Conservation (phyloP, 2,113 vertebrate species). For the Protomyctophum bolini region DNA sequence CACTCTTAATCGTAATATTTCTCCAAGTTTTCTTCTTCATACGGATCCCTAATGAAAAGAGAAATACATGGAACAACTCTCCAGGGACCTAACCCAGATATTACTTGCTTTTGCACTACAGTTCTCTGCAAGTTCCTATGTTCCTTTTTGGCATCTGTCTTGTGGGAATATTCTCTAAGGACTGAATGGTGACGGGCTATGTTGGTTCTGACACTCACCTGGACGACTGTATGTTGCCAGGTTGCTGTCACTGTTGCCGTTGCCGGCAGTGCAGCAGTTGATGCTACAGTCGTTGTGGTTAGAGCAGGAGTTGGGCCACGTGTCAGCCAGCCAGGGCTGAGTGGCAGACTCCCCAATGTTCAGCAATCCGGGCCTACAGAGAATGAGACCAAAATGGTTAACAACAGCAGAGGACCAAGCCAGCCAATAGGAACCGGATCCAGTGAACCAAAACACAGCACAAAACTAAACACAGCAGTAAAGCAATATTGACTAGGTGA, state of each 20-base stretch:
- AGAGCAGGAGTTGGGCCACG: slow-evolving; percentile 96
- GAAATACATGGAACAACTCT: slow-evolving; percentile 53
- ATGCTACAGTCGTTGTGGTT: slow-evolving; percentile 97
- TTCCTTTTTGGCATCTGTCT: slow-evolving; percentile 53
- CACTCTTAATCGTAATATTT: slow-evolving; percentile 68
- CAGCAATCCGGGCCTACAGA: slow-evolving; percentile 90
- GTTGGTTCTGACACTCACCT: slow-evolving; percentile 77
- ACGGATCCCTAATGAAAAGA: slow-evolving; percentile 50
- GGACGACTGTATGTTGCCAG: slow-evolving; percentile 96
- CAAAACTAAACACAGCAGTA: slow-evolving; percentile 29
- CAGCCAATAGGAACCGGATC: slow-evolving; percentile 31
- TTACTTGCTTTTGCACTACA: slow-evolving; percentile 53
- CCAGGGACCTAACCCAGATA: slow-evolving; percentile 76
- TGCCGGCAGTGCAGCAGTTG: slow-evolving; percentile 94
- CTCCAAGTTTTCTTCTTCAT: slow-evolving; percentile 47
- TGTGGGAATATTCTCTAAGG: slow-evolving; percentile 36
- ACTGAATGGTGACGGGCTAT: background rate
- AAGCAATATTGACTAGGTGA: slow-evolving; percentile 43
- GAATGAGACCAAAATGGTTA: slow-evolving; percentile 31
- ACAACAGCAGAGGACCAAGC: slow-evolving; percentile 43
- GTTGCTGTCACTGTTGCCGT: slow-evolving; percentile 96
- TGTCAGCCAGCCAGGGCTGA: slow-evolving; percentile 97
- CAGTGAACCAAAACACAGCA: slow-evolving; percentile 42
- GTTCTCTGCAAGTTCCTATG: slow-evolving; percentile 39
- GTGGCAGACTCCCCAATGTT: slow-evolving; percentile 92